These are phyloP conservation scores for Tenrec ecaudatus DNA, from an alignment of 2,113 vertebrate genomes.

Conservation along the genomic window DNA sequence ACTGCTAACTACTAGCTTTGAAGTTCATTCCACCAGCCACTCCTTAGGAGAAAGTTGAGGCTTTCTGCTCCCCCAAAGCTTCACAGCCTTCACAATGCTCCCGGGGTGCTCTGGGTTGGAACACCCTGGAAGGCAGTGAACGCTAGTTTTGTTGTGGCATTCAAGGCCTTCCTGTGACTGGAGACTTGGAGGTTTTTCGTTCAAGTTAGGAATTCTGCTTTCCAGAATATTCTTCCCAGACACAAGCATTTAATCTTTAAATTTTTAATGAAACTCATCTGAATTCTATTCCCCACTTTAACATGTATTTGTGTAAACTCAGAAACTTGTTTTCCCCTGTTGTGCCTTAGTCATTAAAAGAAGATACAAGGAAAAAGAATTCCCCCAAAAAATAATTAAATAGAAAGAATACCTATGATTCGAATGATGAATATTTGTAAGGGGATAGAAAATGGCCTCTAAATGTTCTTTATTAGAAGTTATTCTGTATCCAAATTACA, in stretches of 20 bases:
- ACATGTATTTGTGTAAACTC: slow-evolving; percentile 18
- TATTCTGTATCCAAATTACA: slow-evolving; percentile 7
- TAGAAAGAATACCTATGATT: neutral
- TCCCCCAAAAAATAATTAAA: no score
- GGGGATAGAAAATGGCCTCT: slow-evolving; percentile 21
- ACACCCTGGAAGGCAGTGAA: no score
- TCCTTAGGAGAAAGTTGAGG: no score
- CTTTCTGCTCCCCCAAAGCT: no score
- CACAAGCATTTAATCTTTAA: neutral
- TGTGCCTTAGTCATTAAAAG: slow-evolving; percentile 45
- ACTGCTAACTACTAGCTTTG: no score
- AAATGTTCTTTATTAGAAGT: slow-evolving; percentile 15
- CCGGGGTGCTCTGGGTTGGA: neutral
- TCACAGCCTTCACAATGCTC: no score
- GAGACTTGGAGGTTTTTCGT: slow-evolving; percentile 1
- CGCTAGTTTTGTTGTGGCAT: neutral
- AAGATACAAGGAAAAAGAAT: neutral
- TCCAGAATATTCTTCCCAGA: slow-evolving; percentile 7
- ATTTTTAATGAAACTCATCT: neutral
- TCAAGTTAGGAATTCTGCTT: neutral
- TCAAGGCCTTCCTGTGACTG: neutral
- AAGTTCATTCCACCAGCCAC: no score
- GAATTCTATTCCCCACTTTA: neutral
- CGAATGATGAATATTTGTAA: neutral
- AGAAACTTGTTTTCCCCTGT: neutral